Percentiles rank a stretch among this genome's conserved stretches.
Evolutionary conservation across 2,797 vertebrate genomes (phyloP).

Genomic region (Bradypodion pumilum): DNA sequence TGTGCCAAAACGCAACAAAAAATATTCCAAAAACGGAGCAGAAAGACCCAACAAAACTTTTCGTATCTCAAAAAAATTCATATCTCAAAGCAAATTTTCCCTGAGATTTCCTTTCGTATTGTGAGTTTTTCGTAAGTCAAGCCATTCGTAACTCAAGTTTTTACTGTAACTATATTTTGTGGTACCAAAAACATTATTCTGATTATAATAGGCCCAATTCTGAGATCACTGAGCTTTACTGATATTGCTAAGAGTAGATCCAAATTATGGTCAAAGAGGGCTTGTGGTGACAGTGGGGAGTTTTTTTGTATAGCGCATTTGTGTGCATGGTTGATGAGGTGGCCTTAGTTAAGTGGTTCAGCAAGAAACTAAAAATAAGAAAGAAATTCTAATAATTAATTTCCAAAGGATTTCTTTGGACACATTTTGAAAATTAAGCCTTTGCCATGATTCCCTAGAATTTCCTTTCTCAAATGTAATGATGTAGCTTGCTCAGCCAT

Average conservation of each 20-base stretch:
- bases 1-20: no score
- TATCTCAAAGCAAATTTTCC: no score
- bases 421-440: rapidly evolving
- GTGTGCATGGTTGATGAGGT: slow-evolving; percentile 22
- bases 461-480: background rate
- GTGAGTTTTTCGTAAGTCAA: no score
- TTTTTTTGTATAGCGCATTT: background rate
- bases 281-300: background rate
- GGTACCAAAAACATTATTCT: background rate
- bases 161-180: background rate
- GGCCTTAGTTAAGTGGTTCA: background rate
- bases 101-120: no score
- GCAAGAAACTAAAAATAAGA: background rate
- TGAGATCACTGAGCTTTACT: background rate
- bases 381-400: slow-evolving; percentile 13
- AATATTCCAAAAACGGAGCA: no score
- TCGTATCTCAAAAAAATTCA: no score
- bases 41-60: no score
- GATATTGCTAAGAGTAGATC: background rate
- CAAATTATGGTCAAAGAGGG: background rate
- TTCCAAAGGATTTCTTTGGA: background rate
- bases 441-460: background rate
- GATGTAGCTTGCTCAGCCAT: background rate
- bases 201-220: background rate
- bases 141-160: no score